phyloP scores from a whole-genome alignment of 92 coral and sea anemone genomes.

The Galaxea fascicularis region DNA sequence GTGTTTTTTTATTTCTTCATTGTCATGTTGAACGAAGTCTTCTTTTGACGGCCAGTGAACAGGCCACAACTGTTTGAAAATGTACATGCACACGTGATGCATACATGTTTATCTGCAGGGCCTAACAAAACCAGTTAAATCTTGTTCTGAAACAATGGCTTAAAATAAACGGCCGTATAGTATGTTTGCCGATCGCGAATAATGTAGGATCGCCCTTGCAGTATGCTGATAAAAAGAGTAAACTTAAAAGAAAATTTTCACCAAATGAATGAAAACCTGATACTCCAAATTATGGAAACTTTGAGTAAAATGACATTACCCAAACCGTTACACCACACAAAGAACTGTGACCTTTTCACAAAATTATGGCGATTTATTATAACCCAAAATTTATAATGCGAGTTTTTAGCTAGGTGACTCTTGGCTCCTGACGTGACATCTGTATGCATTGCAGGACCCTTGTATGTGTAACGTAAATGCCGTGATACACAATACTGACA shows the following conservation, averaged over 20 bases:
- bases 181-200: background rate
- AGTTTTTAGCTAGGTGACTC: background rate
- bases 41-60: slow-evolving; percentile 3
- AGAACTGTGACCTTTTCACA: background rate
- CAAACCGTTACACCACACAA: background rate
- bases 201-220: background rate
- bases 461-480: too few species aligned
- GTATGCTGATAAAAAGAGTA: background rate
- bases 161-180: background rate
- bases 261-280: too few species aligned
- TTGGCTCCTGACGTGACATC: background rate
- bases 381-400: too few species aligned
- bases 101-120: background rate
- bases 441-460: slow-evolving; percentile 8
- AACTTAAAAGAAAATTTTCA: too few species aligned
- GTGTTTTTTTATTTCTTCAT: background rate
- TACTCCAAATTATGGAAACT: too few species aligned
- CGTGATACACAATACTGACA: background rate
- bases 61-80: slow-evolving; percentile 9
- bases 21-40: background rate
- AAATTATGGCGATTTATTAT: too few species aligned
- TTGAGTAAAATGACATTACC: background rate
- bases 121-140: background rate
- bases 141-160: background rate
- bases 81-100: too few species aligned